Conservation (phyloP, 1,140 invertebrate genomes). For the Bombus pascuorum region DNA sequence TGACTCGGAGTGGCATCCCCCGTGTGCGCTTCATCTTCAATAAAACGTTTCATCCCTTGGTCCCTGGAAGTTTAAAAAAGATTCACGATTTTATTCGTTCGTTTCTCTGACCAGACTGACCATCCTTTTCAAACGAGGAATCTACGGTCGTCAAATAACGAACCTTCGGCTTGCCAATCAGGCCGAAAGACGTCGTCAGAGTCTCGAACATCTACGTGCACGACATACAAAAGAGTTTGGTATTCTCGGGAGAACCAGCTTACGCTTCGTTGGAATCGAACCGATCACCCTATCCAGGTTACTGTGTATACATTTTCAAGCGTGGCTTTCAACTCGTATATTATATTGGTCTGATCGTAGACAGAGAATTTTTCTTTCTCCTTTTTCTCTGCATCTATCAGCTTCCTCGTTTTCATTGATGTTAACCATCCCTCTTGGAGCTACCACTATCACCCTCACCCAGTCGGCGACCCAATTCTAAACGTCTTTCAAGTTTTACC, state of each 20-base stretch:
- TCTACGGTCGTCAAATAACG: conserved; percentile 5
- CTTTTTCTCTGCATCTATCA: conserved; percentile 20
- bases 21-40: conserved; percentile 9
- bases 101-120: conserved; percentile 31
- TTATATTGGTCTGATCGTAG: conserved; percentile 58
- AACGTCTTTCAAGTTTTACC: conserved; percentile 65
- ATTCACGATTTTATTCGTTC: background rate
- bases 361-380: conserved; percentile 38
- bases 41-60: conserved; percentile 31
- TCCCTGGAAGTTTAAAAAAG: background rate
- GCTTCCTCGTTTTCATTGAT: background rate
- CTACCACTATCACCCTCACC: conserved; percentile 33
- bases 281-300: conserved; percentile 35
- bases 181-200: conserved; percentile 26
- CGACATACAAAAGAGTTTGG: background rate
- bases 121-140: conserved; percentile 33
- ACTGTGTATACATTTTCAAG: conserved; percentile 49
- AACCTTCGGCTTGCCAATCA: conserved; percentile 28
- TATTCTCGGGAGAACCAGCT: background rate
- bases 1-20: conserved; percentile 10
- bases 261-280: conserved; percentile 34
- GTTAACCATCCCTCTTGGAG: conserved; percentile 34
- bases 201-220: background rate
- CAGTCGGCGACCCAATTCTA: conserved; percentile 67
- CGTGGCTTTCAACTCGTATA: conserved; percentile 55